Percentiles rank a stretch among this genome's conserved stretches.
Evolutionary conservation across 37 sponge, comb jelly and placozoan genomes (phyloP).

Genomic region (Ephydatia muelleri): DNA sequence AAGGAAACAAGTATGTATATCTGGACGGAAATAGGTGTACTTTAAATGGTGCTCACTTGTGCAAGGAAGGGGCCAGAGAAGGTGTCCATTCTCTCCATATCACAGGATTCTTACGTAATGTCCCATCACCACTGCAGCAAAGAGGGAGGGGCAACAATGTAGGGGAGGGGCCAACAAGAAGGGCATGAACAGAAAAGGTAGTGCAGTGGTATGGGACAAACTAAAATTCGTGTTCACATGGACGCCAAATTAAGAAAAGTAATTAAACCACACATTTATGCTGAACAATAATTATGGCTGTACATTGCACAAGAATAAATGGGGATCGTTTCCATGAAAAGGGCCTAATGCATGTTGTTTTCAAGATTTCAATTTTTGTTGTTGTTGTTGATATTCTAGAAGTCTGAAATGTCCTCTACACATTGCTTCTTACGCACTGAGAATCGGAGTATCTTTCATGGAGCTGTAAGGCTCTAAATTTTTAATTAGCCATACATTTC

Average conservation of each 20-base stretch:
- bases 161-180: neutral
- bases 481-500: too few relatives aligned
- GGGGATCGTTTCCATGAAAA: too few relatives aligned
- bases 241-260: too few relatives aligned
- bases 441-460: too few relatives aligned
- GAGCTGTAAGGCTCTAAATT: too few relatives aligned
- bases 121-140: slow-evolving; percentile 96
- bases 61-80: slow-evolving; percentile 58
- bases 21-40: neutral
- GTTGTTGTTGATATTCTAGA: too few relatives aligned
- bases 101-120: slow-evolving; percentile 92
- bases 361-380: too few relatives aligned
- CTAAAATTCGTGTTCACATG: too few relatives aligned
- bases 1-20: neutral
- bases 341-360: too few relatives aligned
- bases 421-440: too few relatives aligned
- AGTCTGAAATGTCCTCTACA: too few relatives aligned
- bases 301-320: neutral
- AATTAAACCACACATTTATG: too few relatives aligned
- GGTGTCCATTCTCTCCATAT: slow-evolving; percentile 92
- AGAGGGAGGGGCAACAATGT: neutral
- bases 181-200: neutral
- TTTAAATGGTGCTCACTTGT: slow-evolving; percentile 66
- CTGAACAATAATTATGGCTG: neutral
- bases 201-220: neutral